Conservation (phyloP, 37 sponge, comb jelly and placozoan genomes). For the Diacarnus erythraeanus region DNA sequence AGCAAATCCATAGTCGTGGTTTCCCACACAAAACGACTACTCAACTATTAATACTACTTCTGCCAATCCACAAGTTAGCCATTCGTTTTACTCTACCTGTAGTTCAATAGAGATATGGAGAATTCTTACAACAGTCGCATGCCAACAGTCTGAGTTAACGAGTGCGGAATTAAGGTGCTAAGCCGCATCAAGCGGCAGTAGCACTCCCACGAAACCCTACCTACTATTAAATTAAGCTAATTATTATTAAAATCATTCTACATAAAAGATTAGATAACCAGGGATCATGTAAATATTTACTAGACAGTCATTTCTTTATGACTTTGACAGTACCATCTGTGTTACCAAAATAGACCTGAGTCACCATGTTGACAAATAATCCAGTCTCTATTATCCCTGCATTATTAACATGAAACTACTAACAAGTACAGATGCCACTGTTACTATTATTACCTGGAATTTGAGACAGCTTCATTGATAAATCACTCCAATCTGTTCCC, state of each 20-base stretch:
- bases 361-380: slow-evolving; percentile 78
- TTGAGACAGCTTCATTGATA: slow-evolving; percentile 8
- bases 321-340: slow-evolving; percentile 82
- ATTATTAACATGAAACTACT: no score
- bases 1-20: no score
- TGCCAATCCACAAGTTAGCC: no score
- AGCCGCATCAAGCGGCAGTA: not conserved
- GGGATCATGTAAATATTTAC: not conserved
- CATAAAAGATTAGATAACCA: not conserved
- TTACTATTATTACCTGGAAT: slow-evolving; percentile 34
- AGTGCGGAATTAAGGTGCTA: no score
- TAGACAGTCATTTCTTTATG: slow-evolving; percentile 7
- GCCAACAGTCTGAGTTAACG: no score
- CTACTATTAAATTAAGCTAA: not conserved
- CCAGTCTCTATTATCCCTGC: slow-evolving; percentile 95
- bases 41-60: not conserved
- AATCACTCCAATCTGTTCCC: slow-evolving; percentile 6
- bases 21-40: not conserved
- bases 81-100: no score
- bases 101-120: no score
- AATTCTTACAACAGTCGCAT: no score
- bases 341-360: slow-evolving; percentile 78
- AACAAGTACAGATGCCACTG: no score
- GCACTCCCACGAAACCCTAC: not conserved
- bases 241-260: not conserved